These are phyloP conservation scores for Azemiops feae DNA, from an alignment of 2,113 vertebrate species.

Conservation along the genomic window DNA sequence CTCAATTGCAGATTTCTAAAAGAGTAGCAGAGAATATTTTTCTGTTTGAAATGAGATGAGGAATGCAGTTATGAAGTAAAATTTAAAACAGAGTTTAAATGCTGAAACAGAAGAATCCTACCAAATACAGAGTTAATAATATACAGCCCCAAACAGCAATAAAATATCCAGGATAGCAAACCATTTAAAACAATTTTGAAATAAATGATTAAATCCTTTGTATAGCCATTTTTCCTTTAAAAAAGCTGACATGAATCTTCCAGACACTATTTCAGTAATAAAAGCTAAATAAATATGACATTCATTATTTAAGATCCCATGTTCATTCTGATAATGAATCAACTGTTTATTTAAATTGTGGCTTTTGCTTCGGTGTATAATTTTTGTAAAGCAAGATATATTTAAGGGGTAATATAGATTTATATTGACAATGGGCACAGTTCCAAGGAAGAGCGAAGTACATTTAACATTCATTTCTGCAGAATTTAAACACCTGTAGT, in stretches of 20 bases:
- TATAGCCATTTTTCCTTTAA: constrained; percentile 28
- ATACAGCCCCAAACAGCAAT: constrained; percentile 29
- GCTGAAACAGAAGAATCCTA: constrained; percentile 49
- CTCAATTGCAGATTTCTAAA: constrained; percentile 61
- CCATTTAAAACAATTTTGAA: constrained; percentile 45
- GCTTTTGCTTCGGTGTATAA: background rate
- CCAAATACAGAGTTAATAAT: constrained; percentile 41
- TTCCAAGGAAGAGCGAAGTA: constrained; percentile 7
- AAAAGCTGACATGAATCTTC: constrained; percentile 47
- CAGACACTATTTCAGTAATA: constrained; percentile 36
- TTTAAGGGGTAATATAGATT: constrained; percentile 4
- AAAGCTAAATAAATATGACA: constrained; percentile 35
- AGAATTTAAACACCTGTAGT: background rate
- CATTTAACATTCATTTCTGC: constrained; percentile 9
- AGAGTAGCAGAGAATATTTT: constrained; percentile 30
- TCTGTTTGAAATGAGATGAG: background rate
- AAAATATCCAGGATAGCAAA: constrained; percentile 34
- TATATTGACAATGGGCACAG: constrained; percentile 20
- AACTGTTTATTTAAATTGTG: background rate
- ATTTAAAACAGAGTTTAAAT: constrained; percentile 39
- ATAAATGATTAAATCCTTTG: constrained; percentile 39
- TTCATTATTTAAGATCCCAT: constrained; percentile 4
- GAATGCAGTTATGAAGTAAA: constrained; percentile 5
- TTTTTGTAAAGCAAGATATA: constrained; percentile 18
- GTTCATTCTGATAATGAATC: constrained; percentile 17